Conservation (phyloP, 1,140 invertebrate species). For the Wasmannia auropunctata region DNA sequence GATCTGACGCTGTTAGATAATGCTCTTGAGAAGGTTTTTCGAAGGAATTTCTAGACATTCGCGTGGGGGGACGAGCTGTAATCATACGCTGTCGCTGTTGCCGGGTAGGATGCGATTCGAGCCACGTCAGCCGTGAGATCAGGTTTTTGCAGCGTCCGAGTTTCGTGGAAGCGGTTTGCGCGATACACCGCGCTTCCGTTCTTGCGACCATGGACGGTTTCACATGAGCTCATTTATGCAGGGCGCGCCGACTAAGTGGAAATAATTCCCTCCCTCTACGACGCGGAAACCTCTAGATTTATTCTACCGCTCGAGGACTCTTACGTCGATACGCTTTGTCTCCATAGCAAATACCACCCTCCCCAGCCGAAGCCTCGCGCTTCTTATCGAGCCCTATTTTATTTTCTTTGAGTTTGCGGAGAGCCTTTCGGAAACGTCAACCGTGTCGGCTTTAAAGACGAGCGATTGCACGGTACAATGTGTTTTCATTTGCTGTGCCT, state of each 20-base stretch:
- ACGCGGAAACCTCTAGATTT: background rate
- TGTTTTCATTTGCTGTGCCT: background rate
- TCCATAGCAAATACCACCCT: background rate
- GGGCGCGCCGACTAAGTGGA: background rate
- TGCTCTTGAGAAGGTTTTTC: background rate
- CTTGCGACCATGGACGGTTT: background rate
- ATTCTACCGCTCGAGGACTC: background rate
- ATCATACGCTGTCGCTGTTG: conserved; percentile 11
- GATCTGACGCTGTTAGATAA: conserved; percentile 5
- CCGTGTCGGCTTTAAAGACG: background rate
- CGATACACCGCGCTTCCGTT: conserved; percentile 26
- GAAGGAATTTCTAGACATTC: background rate
- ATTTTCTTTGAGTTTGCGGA: background rate
- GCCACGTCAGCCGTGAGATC: conserved; percentile 23
- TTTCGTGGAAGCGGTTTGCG: conserved; percentile 21
- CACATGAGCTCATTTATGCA: conserved; percentile 29
- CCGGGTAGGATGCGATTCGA: conserved; percentile 14
- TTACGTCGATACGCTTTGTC: background rate
- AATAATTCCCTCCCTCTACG: background rate
- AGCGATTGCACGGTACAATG: background rate
- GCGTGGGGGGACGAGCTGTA: background rate
- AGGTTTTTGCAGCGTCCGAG: conserved; percentile 39
- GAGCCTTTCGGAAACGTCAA: background rate
- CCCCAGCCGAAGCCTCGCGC: background rate
- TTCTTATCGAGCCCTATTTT: background rate